Evolutionary conservation across 2,113 vertebrate genomes (phyloP).

Genomic region (Sciurus niger): DNA sequence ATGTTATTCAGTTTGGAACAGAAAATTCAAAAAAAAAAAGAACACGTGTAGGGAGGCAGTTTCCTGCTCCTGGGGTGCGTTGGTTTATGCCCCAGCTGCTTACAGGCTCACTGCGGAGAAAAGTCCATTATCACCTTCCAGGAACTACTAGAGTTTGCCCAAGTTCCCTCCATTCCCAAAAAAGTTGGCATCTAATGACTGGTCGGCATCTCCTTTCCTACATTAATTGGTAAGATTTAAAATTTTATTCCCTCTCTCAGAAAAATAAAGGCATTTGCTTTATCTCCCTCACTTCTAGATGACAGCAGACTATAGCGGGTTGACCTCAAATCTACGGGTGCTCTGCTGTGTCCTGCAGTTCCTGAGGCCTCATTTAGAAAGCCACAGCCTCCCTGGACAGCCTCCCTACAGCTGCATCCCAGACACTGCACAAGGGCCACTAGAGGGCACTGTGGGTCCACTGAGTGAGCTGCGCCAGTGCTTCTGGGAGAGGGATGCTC

Average conservation of each 20-base stretch:
- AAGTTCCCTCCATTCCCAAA: not conserved
- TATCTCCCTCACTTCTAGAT: not conserved
- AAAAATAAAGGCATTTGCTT: not conserved
- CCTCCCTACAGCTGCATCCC: rapidly evolving
- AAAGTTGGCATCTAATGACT: not conserved
- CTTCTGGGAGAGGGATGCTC: not conserved
- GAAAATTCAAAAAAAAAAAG: not conserved
- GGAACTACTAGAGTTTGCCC: not conserved
- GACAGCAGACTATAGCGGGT: not conserved
- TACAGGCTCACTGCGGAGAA: rapidly evolving
- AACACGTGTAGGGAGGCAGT: too few relatives aligned
- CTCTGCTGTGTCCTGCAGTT: not conserved
- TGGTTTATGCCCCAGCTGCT: not conserved
- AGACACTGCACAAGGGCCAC: not conserved
- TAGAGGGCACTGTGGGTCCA: constrained; percentile 35
- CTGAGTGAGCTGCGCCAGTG: rapidly evolving
- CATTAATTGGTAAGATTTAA: not conserved
- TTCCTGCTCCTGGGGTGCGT: not conserved
- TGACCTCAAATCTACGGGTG: not conserved
- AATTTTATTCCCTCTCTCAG: not conserved
- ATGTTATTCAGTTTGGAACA: not conserved
- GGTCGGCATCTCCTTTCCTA: not conserved
- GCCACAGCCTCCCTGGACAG: not conserved
- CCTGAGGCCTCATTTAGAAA: not conserved
- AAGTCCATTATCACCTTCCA: not conserved